Evolutionary conservation across 2,888 invertebrate species (phyloP).

Genomic region (Morinoia aosen): DNA sequence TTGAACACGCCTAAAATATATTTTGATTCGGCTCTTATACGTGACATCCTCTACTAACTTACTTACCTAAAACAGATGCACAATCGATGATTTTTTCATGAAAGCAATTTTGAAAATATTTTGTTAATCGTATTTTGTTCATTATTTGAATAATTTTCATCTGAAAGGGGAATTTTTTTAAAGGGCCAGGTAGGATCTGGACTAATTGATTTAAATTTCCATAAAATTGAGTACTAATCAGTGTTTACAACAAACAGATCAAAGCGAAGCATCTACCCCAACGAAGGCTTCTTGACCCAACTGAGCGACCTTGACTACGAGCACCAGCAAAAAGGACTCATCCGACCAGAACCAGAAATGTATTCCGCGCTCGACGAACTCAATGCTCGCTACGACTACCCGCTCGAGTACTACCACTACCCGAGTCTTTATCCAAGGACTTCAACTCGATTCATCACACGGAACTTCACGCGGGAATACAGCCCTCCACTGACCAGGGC

Average conservation of each 20-base stretch:
- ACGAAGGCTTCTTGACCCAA: slow-evolving; percentile 65
- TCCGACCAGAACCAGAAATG: slow-evolving; percentile 46
- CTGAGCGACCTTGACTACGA: slow-evolving; percentile 66
- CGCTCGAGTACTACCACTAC: slow-evolving; percentile 54
- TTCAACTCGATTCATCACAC: not conserved
- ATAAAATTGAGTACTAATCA: not conserved
- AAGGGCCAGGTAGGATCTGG: no score
- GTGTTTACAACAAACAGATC: not conserved
- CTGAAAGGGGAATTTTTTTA: no score
- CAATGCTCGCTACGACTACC: slow-evolving; percentile 47
- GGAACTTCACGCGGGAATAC: slow-evolving; percentile 47
- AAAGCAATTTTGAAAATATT: no score
- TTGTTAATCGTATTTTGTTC: no score
- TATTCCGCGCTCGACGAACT: slow-evolving; percentile 51
- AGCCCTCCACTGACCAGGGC: slow-evolving; percentile 35
- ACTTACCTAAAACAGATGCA: no score
- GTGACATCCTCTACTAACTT: no score
- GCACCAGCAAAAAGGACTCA: slow-evolving; percentile 56
- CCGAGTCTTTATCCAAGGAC: slow-evolving; percentile 52
- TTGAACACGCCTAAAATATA: no score
- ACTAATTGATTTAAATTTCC: no score
- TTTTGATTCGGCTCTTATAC: no score
- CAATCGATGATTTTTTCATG: no score
- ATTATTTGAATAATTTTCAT: no score
- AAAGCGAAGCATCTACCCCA: slow-evolving; percentile 63